Conservation (phyloP, 1,140 invertebrate genomes). For the Polypedilum pembai region DNA sequence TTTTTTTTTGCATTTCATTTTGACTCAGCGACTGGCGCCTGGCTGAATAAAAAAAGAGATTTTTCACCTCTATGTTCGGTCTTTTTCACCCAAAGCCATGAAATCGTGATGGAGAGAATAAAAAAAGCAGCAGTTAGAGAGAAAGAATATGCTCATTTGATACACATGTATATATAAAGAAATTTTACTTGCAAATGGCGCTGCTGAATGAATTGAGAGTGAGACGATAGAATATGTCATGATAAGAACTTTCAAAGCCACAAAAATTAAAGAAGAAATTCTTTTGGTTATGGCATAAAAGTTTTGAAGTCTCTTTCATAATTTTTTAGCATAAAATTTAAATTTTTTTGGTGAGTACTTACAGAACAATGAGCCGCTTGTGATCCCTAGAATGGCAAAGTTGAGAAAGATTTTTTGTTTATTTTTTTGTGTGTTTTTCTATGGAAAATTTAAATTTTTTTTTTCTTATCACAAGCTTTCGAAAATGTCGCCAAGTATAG, state of each 20-base stretch:
- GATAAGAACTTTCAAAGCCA: background rate
- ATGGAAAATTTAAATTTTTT: background rate
- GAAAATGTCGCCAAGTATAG: constrained; percentile 15
- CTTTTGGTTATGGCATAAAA: background rate
- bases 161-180: background rate
- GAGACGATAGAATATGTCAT: constrained; percentile 11
- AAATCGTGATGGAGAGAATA: constrained; percentile 6
- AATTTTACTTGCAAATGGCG: constrained; percentile 17
- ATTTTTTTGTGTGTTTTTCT: background rate
- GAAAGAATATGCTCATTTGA: background rate
- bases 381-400: constrained; percentile 12
- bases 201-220: background rate
- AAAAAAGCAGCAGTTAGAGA: no score
- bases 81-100: background rate
- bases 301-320: background rate
- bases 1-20: constrained; percentile 26
- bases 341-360: background rate
- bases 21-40: background rate
- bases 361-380: constrained; percentile 13
- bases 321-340: background rate
- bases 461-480: constrained; percentile 3
- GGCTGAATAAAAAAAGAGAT: background rate
- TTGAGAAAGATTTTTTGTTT: constrained; percentile 11
- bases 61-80: background rate
- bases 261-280: background rate